These are phyloP conservation scores for Eumerus sabulonum DNA, from an alignment of 2,888 invertebrate species.

Conservation along the genomic window DNA sequence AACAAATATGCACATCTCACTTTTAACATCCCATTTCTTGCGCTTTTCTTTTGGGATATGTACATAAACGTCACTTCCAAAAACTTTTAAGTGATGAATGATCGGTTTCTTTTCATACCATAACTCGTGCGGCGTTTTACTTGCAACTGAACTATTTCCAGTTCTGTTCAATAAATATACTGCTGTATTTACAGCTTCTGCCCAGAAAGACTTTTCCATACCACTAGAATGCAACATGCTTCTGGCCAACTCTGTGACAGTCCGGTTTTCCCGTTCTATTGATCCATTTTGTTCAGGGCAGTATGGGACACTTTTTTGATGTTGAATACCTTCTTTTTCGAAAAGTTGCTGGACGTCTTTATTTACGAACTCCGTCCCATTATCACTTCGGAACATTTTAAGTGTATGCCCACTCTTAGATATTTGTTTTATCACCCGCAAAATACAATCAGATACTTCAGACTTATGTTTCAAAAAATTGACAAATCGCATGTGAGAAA, in stretches of 20 bases:
- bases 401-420: too few relatives aligned
- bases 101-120: not conserved
- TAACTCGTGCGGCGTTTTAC: not conserved
- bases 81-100: conserved; percentile 9
- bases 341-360: conserved; percentile 11
- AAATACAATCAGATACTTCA: conserved; percentile 9
- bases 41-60: not conserved
- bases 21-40: not conserved
- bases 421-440: too few relatives aligned
- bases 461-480: conserved; percentile 19
- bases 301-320: conserved; percentile 52
- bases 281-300: conserved; percentile 59
- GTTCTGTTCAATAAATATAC: too few relatives aligned
- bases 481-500: conserved; percentile 11
- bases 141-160: too few relatives aligned
- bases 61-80: not conserved
- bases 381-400: conserved; percentile 18
- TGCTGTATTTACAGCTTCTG: conserved; percentile 71
- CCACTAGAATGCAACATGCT: conserved; percentile 54
- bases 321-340: conserved; percentile 28
- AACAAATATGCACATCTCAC: not conserved
- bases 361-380: too few relatives aligned
- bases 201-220: conserved; percentile 71
- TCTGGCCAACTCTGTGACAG: conserved; percentile 47
- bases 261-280: conserved; percentile 56